phyloP scores from a whole-genome alignment of 2,888 invertebrate species.

The Pyrocoelia pectoralis region DNA sequence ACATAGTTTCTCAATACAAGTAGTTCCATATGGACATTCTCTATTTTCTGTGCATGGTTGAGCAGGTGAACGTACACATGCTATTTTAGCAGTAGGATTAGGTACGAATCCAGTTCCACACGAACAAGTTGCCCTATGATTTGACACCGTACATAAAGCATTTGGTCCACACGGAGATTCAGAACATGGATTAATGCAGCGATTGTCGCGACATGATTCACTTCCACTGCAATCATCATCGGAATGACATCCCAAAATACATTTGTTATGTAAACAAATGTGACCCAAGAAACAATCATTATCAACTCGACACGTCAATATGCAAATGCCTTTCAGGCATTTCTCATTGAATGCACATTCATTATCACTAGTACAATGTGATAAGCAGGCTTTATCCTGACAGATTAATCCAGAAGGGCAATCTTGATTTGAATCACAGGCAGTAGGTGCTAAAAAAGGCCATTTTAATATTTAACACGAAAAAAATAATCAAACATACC shows the following conservation, averaged over 20 bases:
- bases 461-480: conserved; percentile 14
- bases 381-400: conserved; percentile 83
- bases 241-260: conserved; percentile 84
- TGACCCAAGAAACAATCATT: conserved; percentile 93
- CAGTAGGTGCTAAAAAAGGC: conserved; percentile 70
- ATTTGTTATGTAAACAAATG: conserved; percentile 86
- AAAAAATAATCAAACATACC: conserved; percentile 62
- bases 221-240: conserved; percentile 89
- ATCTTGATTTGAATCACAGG: conserved; percentile 75
- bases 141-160: conserved; percentile 79
- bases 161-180: conserved; percentile 86
- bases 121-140: conserved; percentile 82
- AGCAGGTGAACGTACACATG: conserved; percentile 83
- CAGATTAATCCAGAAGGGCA: conserved; percentile 79
- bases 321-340: conserved; percentile 82
- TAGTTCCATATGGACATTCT: conserved; percentile 75
- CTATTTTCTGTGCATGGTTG: conserved; percentile 78
- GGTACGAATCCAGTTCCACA: conserved; percentile 83
- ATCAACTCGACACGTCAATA: conserved; percentile 89
- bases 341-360: conserved; percentile 91
- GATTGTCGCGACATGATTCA: conserved; percentile 82
- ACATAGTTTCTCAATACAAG: conserved; percentile 79
- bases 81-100: conserved; percentile 87
- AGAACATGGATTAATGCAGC: conserved; percentile 80
- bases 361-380: conserved; percentile 77